A percentile compares a stretch with the other conserved stretches of the same genome.
Evolutionary conservation across 2,113 vertebrate genomes (phyloP).

Genomic region (Erythrocercus mccallii): DNA sequence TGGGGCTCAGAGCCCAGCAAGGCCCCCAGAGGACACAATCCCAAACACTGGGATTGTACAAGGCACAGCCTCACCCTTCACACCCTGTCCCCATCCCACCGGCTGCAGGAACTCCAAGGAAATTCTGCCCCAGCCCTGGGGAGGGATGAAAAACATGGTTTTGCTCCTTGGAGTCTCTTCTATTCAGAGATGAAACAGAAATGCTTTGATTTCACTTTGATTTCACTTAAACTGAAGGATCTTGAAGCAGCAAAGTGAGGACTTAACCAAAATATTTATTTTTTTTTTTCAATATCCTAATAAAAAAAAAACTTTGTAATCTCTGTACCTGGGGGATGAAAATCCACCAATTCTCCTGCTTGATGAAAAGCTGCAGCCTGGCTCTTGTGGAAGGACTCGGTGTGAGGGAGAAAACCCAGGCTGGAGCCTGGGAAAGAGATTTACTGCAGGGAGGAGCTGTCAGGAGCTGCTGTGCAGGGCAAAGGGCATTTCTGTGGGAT

Average conservation of each 20-base stretch:
- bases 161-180: background rate
- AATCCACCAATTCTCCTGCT: background rate
- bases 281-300: background rate
- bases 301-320: background rate
- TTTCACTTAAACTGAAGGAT: background rate
- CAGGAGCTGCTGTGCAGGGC: background rate
- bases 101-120: background rate
- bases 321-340: background rate
- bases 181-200: background rate
- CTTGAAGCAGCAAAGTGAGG: background rate
- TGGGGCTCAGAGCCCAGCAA: rapidly evolving
- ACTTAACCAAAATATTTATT: background rate
- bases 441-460: background rate
- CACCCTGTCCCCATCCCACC: background rate
- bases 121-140: background rate
- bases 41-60: rapidly evolving
- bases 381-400: background rate
- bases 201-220: background rate
- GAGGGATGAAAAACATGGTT: background rate
- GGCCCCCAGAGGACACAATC: rapidly evolving
- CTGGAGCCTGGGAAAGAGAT: background rate
- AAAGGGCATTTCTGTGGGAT: background rate
- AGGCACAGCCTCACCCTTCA: background rate
- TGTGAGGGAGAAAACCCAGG: background rate
- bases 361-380: background rate